Conservation (phyloP, 2,113 vertebrate species). For the Dipodomys ordii region DNA sequence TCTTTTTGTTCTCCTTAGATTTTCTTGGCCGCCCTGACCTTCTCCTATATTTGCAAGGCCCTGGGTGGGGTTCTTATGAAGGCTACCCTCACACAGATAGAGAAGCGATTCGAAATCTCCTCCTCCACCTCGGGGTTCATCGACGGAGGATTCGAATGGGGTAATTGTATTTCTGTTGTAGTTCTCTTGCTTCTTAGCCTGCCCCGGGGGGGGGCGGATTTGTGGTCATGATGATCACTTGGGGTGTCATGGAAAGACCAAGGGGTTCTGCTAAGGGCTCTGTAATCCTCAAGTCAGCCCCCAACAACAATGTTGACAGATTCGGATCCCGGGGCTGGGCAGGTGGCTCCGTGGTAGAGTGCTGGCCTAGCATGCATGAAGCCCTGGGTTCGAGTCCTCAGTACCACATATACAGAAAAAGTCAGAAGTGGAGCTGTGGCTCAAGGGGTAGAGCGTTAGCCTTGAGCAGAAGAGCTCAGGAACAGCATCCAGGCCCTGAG, state of each 20-base stretch:
- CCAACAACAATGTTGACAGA: neutral
- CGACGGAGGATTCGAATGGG: slow-evolving; percentile 96
- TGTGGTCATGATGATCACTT: too few species aligned
- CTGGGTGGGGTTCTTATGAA: slow-evolving; percentile 92
- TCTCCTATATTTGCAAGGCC: slow-evolving; percentile 91
- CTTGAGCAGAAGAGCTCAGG: too few species aligned
- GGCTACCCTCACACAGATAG: slow-evolving; percentile 95
- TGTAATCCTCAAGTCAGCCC: too few species aligned
- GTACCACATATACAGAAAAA: too few species aligned
- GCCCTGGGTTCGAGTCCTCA: too few species aligned
- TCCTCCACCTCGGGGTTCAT: slow-evolving; percentile 91
- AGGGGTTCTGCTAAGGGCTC: neutral
- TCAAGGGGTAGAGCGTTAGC: too few species aligned
- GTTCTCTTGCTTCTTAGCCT: neutral
- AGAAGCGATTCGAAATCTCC: slow-evolving; percentile 93
- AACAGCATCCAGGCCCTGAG: too few species aligned
- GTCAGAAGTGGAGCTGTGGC: too few species aligned
- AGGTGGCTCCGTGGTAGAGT: too few species aligned
- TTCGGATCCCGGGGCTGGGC: too few species aligned
- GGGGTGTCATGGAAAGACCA: too few species aligned
- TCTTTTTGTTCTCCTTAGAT: slow-evolving; percentile 82
- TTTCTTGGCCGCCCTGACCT: slow-evolving; percentile 92
- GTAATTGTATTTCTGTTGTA: slow-evolving; percentile 85
- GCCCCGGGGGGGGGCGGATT: rapidly evolving
- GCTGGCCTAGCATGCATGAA: too few species aligned